phyloP scores from a whole-genome alignment of 2,113 vertebrate genomes.

The Lipophrys pholis region DNA sequence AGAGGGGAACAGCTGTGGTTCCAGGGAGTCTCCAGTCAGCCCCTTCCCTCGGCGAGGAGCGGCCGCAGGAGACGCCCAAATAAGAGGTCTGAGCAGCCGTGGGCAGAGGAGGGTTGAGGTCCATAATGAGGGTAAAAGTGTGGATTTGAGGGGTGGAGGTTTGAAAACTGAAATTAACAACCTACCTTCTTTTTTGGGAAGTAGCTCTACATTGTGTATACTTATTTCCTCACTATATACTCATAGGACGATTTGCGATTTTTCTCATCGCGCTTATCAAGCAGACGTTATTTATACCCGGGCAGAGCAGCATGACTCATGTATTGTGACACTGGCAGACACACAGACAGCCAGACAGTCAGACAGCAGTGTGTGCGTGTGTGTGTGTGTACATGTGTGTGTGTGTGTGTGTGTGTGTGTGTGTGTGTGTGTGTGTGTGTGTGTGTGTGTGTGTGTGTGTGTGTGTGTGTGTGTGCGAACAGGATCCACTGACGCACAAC shows the following conservation, averaged over 20 bases:
- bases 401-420: conserved; percentile 20
- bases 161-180: conserved; percentile 49
- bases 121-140: conserved; percentile 41
- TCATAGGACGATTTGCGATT: not conserved
- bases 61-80: conserved; percentile 72
- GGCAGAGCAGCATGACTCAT: conserved; percentile 56
- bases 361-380: conserved; percentile 33
- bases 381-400: conserved; percentile 16
- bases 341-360: conserved; percentile 50
- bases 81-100: conserved; percentile 58
- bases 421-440: conserved; percentile 14
- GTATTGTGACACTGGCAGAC: conserved; percentile 47
- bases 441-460: conserved; percentile 12
- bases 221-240: conserved; percentile 7
- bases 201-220: not conserved
- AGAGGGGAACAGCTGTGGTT: conserved; percentile 79
- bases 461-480: conserved; percentile 17
- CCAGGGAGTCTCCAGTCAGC: conserved; percentile 77
- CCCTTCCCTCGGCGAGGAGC: conserved; percentile 48
- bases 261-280: conserved; percentile 37
- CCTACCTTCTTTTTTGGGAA: not conserved
- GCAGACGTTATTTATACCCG: conserved; percentile 54
- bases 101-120: not conserved
- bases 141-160: conserved; percentile 16
- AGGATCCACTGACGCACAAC: conserved; percentile 62